Evolutionary conservation across 2,113 vertebrate genomes (phyloP).

Genomic region (Semnornis frantzii): DNA sequence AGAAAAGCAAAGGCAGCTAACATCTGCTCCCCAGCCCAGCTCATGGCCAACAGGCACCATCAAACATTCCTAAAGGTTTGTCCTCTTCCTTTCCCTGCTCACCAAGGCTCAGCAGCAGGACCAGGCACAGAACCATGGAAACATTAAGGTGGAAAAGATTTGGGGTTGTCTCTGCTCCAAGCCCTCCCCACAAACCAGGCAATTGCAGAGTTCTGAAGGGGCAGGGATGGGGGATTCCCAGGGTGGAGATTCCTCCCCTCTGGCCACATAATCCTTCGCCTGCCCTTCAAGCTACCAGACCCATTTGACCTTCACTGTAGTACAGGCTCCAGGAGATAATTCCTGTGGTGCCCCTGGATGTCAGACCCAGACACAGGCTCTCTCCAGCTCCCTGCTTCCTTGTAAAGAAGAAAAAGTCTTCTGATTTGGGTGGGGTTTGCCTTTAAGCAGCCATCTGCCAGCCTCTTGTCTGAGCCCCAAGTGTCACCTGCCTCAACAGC

Average conservation of each 20-base stretch:
- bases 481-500: background rate
- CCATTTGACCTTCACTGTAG: background rate
- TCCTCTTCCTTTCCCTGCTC: background rate
- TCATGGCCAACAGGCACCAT: background rate
- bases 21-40: constrained; percentile 5
- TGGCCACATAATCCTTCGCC: background rate
- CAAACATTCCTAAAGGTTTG: background rate
- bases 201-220: no score
- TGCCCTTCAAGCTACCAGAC: background rate
- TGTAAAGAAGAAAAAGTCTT: background rate
- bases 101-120: background rate
- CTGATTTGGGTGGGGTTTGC: background rate
- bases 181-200: no score
- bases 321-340: background rate
- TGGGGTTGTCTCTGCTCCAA: no score
- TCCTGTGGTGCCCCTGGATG: background rate
- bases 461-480: background rate
- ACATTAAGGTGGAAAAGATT: background rate
- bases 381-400: background rate
- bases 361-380: background rate
- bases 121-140: background rate
- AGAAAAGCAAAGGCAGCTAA: background rate
- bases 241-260: background rate
- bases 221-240: no score
- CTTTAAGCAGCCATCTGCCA: constrained; percentile 1